Evolutionary conservation across 2,113 vertebrate species (phyloP).

Genomic region (Carassius gibelio): DNA sequence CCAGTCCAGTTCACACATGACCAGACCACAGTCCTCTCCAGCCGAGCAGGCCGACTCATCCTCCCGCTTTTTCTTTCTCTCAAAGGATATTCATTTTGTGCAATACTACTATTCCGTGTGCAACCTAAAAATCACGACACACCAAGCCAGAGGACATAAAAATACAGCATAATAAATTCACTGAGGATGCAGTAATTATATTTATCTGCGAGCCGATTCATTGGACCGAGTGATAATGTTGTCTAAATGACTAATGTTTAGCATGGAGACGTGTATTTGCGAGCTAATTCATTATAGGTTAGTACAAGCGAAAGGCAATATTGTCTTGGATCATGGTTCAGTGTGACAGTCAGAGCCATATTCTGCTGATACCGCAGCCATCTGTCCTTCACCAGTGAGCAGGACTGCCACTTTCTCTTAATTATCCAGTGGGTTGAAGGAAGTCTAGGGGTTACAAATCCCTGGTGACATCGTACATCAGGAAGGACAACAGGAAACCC

Average conservation of each 20-base stretch:
- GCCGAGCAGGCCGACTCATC: slow-evolving; percentile 35
- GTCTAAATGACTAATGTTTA: slow-evolving; percentile 33
- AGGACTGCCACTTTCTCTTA: slow-evolving; percentile 60
- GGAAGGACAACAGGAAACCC: slow-evolving; percentile 50
- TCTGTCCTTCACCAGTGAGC: slow-evolving; percentile 64
- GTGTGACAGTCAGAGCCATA: slow-evolving; percentile 51
- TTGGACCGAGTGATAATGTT: slow-evolving; percentile 16
- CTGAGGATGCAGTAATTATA: not conserved
- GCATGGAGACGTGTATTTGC: slow-evolving; percentile 7
- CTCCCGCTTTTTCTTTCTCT: not conserved
- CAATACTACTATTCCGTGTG: too few species aligned
- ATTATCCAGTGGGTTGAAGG: slow-evolving; percentile 60
- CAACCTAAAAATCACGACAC: slow-evolving; percentile 8
- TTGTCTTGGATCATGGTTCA: slow-evolving; percentile 31
- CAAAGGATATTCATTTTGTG: slow-evolving; percentile 5
- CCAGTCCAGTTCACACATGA: slow-evolving; percentile 57
- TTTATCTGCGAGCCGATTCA: not conserved
- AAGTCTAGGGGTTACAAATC: slow-evolving; percentile 54
- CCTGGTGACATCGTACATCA: slow-evolving; percentile 44
- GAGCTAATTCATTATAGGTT: slow-evolving; percentile 44
- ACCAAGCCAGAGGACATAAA: not conserved
- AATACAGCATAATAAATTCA: slow-evolving; percentile 1
- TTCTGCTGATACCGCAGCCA: slow-evolving; percentile 62
- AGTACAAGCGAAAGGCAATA: slow-evolving; percentile 29
- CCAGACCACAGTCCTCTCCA: slow-evolving; percentile 53